Base-by-base conservation (phyloP, 2,888 invertebrate genomes). In the Drosophila rubida region DNA sequence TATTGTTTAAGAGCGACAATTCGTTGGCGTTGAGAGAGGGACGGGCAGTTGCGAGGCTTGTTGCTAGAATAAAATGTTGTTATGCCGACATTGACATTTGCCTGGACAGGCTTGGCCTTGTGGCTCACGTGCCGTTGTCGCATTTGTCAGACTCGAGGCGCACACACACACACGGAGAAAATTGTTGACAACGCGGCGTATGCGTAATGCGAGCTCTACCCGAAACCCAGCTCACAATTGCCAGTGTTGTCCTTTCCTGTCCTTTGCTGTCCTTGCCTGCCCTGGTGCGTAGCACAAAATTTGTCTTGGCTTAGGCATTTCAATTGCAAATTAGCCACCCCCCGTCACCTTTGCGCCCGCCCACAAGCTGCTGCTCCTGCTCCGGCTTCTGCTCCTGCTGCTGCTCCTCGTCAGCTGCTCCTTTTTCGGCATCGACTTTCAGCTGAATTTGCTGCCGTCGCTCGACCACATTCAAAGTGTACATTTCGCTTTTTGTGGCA, bases 271-370 rank as follows among this genome's bases (percentile, higher is more conserved):
- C 27, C 22, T 27, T 19, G 13, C 19, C 19, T 30, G 25, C 14
- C 68, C 61, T 49, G 51, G 41, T 19, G 3, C 50, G 53, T 37
- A 55, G 58, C 65, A 66, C 65, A 58, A 71, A 80, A 81, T 79
- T 85, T 76, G 83, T 67, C 76, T 79, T 72, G 67, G 64, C 77
- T 76, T 44, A 60, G 87, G 84, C 80, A 82, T 82, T 82, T 82
- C 81, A 83, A 82, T 82, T 82, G 81, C 81, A 82, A 82, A 82
- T 82, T 86, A 82, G 84, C 86, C 68, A n/a, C n/a, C 58, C 25
- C 66, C 51, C 25, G 42, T 42, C 66, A 39, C 30, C 50, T 41
- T 19, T 39, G 1, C 9, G 3, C 19, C 19, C 19, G 19, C 19
- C 19, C 19, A 19, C 30, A 25, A 23, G 2, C 8, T 32, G 2